Evolutionary conservation across 2,888 invertebrate genomes (phyloP).

Genomic region (Colletes collaris): DNA sequence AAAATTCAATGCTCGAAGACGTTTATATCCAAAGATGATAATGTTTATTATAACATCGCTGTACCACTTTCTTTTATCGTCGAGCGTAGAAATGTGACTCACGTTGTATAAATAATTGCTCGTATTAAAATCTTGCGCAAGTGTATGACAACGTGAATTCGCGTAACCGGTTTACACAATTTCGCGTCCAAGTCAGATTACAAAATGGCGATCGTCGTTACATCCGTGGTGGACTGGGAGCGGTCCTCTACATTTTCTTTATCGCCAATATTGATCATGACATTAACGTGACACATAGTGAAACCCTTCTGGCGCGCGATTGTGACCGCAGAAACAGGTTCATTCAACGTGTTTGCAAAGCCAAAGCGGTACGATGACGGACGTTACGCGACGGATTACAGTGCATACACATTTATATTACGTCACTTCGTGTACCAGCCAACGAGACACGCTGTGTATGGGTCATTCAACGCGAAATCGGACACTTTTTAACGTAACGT

Average conservation of each 20-base stretch:
- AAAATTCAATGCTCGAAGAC: too few relatives aligned
- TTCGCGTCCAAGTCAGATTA: conserved; percentile 18
- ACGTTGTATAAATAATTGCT: too few relatives aligned
- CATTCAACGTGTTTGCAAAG: conserved; percentile 32
- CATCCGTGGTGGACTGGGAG: conserved; percentile 7
- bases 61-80: too few relatives aligned
- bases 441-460: neutral
- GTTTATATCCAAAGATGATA: too few relatives aligned
- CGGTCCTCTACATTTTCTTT: conserved; percentile 2
- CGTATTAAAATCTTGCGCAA: too few relatives aligned
- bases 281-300: conserved; percentile 19
- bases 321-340: neutral
- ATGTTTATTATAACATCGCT: too few relatives aligned
- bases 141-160: too few relatives aligned
- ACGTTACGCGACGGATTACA: conserved; percentile 6
- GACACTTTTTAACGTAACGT: too few relatives aligned
- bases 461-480: neutral
- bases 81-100: too few relatives aligned
- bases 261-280: conserved; percentile 30
- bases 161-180: neutral
- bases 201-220: neutral
- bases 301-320: conserved; percentile 8
- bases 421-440: neutral
- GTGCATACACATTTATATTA: neutral
- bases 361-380: conserved; percentile 11